Evolutionary conservation across 1,140 invertebrate genomes (phyloP).

Genomic region (Drosophila aff.): DNA sequence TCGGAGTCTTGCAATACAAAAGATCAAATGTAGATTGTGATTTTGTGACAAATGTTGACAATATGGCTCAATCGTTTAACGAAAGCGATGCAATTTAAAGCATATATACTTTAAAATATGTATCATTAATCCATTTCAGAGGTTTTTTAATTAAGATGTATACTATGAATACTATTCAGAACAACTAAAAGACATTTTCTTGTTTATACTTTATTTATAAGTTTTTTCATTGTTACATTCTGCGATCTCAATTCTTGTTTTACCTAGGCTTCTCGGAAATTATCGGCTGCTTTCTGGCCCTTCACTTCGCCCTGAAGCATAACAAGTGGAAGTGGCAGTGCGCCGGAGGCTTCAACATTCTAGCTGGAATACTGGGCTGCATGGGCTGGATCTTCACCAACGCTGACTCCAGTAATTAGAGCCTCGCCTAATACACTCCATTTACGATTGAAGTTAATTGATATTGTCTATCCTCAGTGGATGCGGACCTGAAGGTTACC

Average conservation of each 20-base stretch:
- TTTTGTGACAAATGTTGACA: no score
- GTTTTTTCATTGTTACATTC: neutral
- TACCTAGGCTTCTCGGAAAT: conserved; percentile 79
- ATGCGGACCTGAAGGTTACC: conserved; percentile 72
- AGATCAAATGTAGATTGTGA: no score
- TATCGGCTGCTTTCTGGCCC: conserved; percentile 77
- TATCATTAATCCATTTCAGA: no score
- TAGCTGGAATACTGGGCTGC: conserved; percentile 83
- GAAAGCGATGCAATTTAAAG: no score
- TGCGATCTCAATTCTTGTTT: neutral
- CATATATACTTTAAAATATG: no score
- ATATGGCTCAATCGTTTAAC: no score
- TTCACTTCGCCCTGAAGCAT: conserved; percentile 78
- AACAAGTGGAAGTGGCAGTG: conserved; percentile 83
- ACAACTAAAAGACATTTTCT: neutral
- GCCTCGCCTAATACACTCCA: accelerated
- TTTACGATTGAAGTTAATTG: neutral
- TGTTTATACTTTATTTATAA: neutral
- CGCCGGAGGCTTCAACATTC: conserved; percentile 82
- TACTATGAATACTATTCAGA: no score
- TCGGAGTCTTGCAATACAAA: no score
- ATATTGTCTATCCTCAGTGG: conserved; percentile 44
- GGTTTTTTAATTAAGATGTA: neutral
- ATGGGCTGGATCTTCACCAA: conserved; percentile 75
- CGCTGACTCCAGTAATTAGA: conserved; percentile 51